Evolutionary conservation across 23 tunicate genomes (phyloP).

Genomic region (Ascidia mentula): DNA sequence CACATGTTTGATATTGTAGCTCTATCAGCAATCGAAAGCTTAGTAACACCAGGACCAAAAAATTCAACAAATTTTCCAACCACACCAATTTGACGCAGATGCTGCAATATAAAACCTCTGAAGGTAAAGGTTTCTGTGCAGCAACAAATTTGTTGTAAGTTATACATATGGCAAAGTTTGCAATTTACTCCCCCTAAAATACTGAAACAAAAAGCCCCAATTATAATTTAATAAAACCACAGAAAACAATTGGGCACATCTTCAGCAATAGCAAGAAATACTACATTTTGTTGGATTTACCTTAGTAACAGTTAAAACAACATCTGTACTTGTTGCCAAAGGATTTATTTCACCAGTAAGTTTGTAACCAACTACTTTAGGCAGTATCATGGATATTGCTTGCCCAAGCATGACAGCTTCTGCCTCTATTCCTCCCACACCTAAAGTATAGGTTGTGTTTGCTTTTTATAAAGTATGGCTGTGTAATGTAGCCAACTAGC

Average conservation of each 20-base stretch:
- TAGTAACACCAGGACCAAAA: constrained; percentile 94
- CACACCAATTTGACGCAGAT: constrained; percentile 86
- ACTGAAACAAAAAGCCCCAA: too few species aligned
- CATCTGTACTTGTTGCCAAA: constrained; percentile 96
- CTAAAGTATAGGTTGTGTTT: too few species aligned
- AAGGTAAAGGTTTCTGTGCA: too few species aligned
- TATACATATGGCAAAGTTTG: too few species aligned
- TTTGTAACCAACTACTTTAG: constrained; percentile 96
- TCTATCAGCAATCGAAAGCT: constrained; percentile 92
- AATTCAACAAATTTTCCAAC: constrained; percentile 99
- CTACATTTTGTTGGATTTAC: constrained; percentile 15
- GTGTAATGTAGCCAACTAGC: too few species aligned
- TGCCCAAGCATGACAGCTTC: constrained; percentile 99
- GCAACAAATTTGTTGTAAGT: too few species aligned
- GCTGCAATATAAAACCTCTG: constrained; percentile 60
- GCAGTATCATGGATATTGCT: constrained; percentile 96
- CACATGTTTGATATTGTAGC: constrained; percentile 99
- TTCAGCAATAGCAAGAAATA: not conserved
- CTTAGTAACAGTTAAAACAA: constrained; percentile 94
- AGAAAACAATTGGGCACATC: too few species aligned
- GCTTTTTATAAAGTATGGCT: too few species aligned
- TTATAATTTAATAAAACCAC: too few species aligned
- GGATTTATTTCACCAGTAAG: constrained; percentile 78
- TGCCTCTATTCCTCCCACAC: constrained; percentile 99
- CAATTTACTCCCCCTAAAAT: too few species aligned